Percentiles rank a stretch among this genome's conserved stretches.
These are phyloP conservation scores for Anthonomus grandis DNA, from an alignment of 1,140 invertebrate genomes.

Conservation along the genomic window DNA sequence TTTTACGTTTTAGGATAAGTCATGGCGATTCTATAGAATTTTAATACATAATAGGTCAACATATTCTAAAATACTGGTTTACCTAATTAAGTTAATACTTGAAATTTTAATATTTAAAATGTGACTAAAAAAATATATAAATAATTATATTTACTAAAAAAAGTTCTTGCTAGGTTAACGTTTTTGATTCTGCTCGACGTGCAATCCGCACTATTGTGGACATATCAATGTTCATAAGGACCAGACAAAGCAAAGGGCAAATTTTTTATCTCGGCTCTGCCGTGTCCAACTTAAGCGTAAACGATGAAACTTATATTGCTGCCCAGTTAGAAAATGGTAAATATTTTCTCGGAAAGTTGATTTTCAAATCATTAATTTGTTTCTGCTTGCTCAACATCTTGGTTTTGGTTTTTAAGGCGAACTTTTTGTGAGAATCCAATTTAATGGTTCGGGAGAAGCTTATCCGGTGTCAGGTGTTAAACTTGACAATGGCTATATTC, in stretches of 20 bases:
- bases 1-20: background rate
- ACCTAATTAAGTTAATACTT: background rate
- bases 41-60: background rate
- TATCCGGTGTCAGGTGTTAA: constrained; percentile 79
- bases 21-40: background rate
- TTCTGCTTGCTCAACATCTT: too few relatives aligned
- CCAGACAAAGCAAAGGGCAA: constrained; percentile 74
- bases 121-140: background rate
- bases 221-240: constrained; percentile 90
- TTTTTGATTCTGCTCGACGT: constrained; percentile 62
- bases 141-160: constrained; percentile 7
- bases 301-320: constrained; percentile 66
- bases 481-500: constrained; percentile 80
- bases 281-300: constrained; percentile 47
- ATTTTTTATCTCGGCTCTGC: constrained; percentile 86
- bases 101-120: background rate
- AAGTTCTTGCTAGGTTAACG: constrained; percentile 58
- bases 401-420: constrained; percentile 51
- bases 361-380: too few relatives aligned
- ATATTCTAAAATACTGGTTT: background rate
- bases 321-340: constrained; percentile 67
- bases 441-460: constrained; percentile 73
- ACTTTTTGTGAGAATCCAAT: constrained; percentile 72
- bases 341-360: background rate
- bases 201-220: constrained; percentile 76